Evolutionary conservation across 1,140 invertebrate species (phyloP).

Genomic region (Choristoneura fumiferana): DNA sequence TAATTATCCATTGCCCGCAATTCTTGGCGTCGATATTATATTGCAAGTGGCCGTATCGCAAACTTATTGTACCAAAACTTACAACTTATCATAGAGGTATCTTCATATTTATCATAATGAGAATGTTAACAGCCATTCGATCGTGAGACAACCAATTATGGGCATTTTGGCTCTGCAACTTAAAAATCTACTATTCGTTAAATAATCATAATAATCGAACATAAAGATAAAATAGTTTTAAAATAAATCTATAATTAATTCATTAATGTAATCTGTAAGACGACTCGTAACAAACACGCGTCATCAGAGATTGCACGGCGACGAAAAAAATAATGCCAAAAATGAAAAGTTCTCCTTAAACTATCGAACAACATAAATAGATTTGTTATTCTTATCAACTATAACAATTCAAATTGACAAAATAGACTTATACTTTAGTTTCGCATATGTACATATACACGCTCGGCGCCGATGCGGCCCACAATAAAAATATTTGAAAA

Average conservation of each 20-base stretch:
- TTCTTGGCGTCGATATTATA: too few relatives aligned
- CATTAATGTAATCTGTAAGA: too few relatives aligned
- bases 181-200: constrained; percentile 14
- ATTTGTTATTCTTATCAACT: constrained; percentile 52
- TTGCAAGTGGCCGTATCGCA: background rate
- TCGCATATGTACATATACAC: constrained; percentile 58
- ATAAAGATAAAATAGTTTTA: too few relatives aligned
- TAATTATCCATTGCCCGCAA: too few relatives aligned
- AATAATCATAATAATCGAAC: background rate
- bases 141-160: background rate
- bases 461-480: constrained; percentile 47
- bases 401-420: constrained; percentile 67
- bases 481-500: constrained; percentile 55
- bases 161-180: constrained; percentile 7
- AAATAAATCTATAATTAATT: too few relatives aligned
- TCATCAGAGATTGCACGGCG: constrained; percentile 8
- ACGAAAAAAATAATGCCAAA: background rate
- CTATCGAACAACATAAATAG: constrained; percentile 60
- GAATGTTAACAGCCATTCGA: background rate
- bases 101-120: constrained; percentile 8
- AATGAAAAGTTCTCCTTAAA: constrained; percentile 8
- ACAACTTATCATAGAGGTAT: constrained; percentile 5
- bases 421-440: constrained; percentile 56
- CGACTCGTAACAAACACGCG: too few relatives aligned
- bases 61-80: background rate